phyloP scores from a whole-genome alignment of 1,140 invertebrate genomes.

The Calephelis virginiensis region DNA sequence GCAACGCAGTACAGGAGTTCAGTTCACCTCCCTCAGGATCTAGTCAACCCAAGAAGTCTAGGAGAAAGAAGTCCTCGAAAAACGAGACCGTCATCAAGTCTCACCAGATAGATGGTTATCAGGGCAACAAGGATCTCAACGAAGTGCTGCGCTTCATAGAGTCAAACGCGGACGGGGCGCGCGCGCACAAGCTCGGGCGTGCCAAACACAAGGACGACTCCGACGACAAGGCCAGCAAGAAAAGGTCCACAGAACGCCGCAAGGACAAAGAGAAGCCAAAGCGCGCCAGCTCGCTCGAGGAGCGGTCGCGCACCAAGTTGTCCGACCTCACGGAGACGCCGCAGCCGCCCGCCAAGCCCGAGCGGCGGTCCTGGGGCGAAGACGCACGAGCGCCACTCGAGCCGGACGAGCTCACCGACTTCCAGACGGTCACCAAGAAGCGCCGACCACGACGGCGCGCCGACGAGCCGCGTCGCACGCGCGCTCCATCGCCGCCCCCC shows the following conservation, averaged over 20 bases:
- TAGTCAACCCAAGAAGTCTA: slow-evolving; percentile 79
- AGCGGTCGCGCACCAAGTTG: slow-evolving; percentile 84
- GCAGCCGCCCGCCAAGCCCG: slow-evolving; percentile 42
- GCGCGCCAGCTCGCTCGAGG: slow-evolving; percentile 84
- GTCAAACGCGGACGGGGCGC: slow-evolving; percentile 61
- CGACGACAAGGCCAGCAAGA: slow-evolving; percentile 67
- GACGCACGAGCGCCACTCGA: slow-evolving; percentile 39
- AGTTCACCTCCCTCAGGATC: slow-evolving; percentile 73
- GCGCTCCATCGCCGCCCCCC: slow-evolving; percentile 35
- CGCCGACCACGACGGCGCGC: slow-evolving; percentile 83
- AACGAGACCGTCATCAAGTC: slow-evolving; percentile 82
- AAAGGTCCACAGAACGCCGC: slow-evolving; percentile 67
- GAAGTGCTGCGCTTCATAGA: slow-evolving; percentile 80
- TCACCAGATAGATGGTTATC: slow-evolving; percentile 83
- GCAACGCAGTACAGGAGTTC: slow-evolving; percentile 80
- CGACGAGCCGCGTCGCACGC: slow-evolving; percentile 50
- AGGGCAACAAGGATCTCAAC: slow-evolving; percentile 80
- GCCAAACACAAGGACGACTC: slow-evolving; percentile 65
- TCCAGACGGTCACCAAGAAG: slow-evolving; percentile 86
- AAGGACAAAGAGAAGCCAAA: slow-evolving; percentile 78
- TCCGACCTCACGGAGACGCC: slow-evolving; percentile 81
- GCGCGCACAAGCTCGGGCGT: slow-evolving; percentile 51
- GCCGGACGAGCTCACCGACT: slow-evolving; percentile 78
- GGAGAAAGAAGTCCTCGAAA: slow-evolving; percentile 77
- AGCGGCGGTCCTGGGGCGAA: slow-evolving; percentile 59